phyloP scores from a whole-genome alignment of 2,797 vertebrate species.

The Mionectes olivaceus region DNA sequence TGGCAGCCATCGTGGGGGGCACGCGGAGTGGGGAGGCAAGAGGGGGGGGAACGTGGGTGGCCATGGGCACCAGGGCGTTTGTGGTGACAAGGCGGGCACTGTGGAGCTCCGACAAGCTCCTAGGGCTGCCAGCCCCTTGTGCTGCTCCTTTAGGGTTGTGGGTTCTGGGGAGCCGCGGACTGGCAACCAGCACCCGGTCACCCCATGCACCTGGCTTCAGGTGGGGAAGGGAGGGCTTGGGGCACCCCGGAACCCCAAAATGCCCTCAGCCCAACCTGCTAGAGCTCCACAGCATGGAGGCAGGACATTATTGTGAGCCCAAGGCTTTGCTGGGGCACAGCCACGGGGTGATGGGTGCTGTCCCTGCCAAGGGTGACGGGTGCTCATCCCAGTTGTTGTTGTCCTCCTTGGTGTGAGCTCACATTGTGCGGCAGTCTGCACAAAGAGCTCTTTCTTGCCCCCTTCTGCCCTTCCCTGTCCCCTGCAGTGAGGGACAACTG shows the following conservation, averaged over 20 bases:
- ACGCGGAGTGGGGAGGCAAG: fast-evolving
- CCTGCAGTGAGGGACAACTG: background rate
- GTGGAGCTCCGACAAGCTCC: background rate
- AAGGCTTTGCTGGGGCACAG: background rate
- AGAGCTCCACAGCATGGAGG: fast-evolving
- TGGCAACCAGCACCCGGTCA: background rate
- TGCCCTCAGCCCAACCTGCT: background rate
- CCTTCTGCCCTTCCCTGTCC: background rate
- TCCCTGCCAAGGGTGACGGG: background rate
- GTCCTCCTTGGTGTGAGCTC: background rate
- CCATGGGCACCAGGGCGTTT: fast-evolving
- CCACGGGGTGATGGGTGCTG: background rate
- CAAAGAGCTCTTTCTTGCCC: constrained; percentile 38
- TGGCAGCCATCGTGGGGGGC: background rate
- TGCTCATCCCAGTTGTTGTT: background rate
- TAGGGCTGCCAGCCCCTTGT: background rate
- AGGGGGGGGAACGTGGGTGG: fast-evolving
- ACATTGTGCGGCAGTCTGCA: constrained; percentile 28
- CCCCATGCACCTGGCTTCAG: background rate
- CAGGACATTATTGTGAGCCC: background rate
- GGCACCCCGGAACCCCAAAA: background rate
- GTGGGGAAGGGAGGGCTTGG: background rate
- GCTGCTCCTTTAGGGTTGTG: background rate
- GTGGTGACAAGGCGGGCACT: background rate
- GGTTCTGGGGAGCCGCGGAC: background rate